phyloP scores from a whole-genome alignment of 2,797 vertebrate genomes.

The Pelodytes ibericus region DNA sequence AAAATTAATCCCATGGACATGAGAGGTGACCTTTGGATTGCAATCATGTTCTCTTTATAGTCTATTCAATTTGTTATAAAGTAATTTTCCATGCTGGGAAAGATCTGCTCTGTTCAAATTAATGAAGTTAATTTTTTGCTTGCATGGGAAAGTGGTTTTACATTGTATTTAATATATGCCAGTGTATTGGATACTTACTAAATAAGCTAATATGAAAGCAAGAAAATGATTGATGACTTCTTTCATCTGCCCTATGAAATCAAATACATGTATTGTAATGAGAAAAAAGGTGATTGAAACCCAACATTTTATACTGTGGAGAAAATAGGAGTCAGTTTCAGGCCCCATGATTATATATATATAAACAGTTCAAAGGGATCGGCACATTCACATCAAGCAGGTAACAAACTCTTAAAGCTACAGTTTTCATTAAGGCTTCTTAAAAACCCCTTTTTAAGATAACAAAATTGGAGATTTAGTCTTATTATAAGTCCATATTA shows the following conservation, averaged over 20 bases:
- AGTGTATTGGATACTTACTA: background rate
- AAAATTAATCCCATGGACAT: background rate
- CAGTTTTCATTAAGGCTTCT: too few species aligned
- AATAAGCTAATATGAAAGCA: background rate
- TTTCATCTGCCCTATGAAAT: background rate
- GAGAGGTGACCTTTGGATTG: background rate
- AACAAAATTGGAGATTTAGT: too few species aligned
- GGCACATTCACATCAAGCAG: too few species aligned
- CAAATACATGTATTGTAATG: background rate
- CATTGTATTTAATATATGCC: background rate
- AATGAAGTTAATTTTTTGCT: background rate
- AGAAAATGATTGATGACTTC: background rate
- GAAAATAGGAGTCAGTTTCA: too few species aligned
- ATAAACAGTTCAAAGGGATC: too few species aligned
- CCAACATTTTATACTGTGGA: too few species aligned
- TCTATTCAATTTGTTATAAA: conserved; percentile 6
- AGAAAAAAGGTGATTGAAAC: too few species aligned
- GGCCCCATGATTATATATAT: too few species aligned
- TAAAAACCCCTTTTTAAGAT: too few species aligned
- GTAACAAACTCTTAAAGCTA: too few species aligned
- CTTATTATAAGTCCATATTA: too few species aligned
- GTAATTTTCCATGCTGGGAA: conserved; percentile 6
- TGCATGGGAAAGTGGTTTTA: background rate
- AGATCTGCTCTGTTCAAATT: background rate
- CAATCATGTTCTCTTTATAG: background rate